Percentiles rank a stretch among this genome's conserved stretches.
phyloP scores from a whole-genome alignment of 2,888 invertebrate genomes.

The Philereme vetulata region DNA sequence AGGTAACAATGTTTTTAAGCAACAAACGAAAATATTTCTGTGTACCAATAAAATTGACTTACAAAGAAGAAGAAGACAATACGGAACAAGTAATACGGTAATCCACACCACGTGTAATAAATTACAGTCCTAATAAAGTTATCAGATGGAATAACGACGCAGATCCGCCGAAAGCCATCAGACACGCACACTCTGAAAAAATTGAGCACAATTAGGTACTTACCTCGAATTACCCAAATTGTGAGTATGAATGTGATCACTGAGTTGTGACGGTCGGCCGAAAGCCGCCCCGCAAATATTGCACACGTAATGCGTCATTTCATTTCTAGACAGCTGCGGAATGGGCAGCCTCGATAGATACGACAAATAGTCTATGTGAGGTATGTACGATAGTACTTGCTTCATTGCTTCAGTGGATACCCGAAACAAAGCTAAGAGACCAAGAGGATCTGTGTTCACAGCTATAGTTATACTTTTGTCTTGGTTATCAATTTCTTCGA shows the following conservation, averaged over 20 bases:
- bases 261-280: constrained; percentile 56
- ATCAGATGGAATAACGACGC: constrained; percentile 21
- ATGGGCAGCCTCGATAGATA: constrained; percentile 50
- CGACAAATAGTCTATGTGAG: constrained; percentile 54
- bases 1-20: no score
- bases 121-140: constrained; percentile 21
- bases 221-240: constrained; percentile 55
- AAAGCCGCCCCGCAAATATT: constrained; percentile 69
- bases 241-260: constrained; percentile 63
- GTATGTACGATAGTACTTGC: constrained; percentile 60
- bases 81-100: neutral
- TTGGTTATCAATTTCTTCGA: constrained; percentile 37
- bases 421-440: constrained; percentile 57
- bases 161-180: constrained; percentile 9
- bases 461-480: constrained; percentile 56
- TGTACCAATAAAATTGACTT: no score
- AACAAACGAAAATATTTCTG: no score
- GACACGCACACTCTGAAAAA: constrained; percentile 20
- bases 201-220: constrained; percentile 40
- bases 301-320: constrained; percentile 53
- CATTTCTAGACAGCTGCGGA: constrained; percentile 34
- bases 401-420: constrained; percentile 62
- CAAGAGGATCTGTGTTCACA: constrained; percentile 73
- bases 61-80: no score
- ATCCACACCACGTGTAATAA: constrained; percentile 9